Evolutionary conservation across 2,113 vertebrate species (phyloP).

Genomic region (Rhodinocichla rosea): DNA sequence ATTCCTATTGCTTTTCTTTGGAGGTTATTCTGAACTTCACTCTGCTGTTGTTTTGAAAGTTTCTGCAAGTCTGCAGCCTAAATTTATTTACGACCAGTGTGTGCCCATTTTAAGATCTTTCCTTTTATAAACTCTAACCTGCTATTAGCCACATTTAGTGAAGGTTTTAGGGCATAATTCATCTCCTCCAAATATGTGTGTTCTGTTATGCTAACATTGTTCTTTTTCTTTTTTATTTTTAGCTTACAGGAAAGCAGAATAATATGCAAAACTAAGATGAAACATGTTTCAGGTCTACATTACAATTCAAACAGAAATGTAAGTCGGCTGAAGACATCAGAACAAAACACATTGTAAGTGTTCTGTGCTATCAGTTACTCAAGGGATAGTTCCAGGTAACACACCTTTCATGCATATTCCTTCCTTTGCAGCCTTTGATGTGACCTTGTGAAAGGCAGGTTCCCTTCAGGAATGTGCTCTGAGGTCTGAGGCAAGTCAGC

Average conservation of each 20-base stretch:
- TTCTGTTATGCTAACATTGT: not conserved
- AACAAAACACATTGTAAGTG: not conserved
- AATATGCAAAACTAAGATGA: not conserved
- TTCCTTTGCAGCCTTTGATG: slow-evolving; percentile 12
- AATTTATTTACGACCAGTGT: slow-evolving; percentile 6
- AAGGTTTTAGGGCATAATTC: not conserved
- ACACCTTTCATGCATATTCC: not conserved
- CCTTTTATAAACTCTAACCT: slow-evolving; percentile 38
- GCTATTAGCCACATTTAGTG: slow-evolving; percentile 22
- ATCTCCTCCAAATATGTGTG: not conserved
- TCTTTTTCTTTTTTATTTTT: not conserved
- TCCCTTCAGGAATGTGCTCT: not conserved
- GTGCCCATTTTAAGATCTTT: not conserved
- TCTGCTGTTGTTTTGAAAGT: slow-evolving; percentile 1
- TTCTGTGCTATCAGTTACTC: not conserved
- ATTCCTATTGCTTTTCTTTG: not conserved
- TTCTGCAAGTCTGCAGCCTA: not conserved
- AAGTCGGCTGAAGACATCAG: slow-evolving; percentile 16
- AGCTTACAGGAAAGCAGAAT: not conserved
- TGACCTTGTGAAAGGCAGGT: not conserved
- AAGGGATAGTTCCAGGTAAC: not conserved
- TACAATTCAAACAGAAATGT: slow-evolving; percentile 4
- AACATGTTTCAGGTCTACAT: slow-evolving; percentile 9
- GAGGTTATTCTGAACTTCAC: not conserved
- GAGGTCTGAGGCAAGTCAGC: not conserved